phyloP scores from a whole-genome alignment of 1,140 invertebrate species.

The Zaprionus nigranus region DNA sequence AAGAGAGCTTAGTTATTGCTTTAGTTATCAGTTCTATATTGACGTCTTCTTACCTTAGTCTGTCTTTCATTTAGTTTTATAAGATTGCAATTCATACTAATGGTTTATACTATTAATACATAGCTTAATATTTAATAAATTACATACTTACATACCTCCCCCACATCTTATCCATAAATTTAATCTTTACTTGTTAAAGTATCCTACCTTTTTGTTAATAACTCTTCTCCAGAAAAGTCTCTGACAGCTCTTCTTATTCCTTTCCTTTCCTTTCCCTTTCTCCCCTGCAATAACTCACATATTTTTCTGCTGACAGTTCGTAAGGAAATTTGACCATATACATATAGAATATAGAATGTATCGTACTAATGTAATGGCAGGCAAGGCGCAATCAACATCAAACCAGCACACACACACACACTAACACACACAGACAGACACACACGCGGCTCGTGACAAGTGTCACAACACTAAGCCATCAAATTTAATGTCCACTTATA shows the following conservation, averaged over 20 bases:
- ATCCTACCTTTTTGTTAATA: neutral
- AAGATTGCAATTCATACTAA: neutral
- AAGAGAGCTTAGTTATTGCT: no score
- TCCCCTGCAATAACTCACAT: neutral
- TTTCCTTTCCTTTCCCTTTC: neutral
- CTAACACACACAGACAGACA: neutral
- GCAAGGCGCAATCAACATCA: slow-evolving; percentile 46
- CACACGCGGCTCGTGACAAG: slow-evolving; percentile 57
- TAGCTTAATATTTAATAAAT: neutral
- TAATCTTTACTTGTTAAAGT: neutral
- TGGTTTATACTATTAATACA: neutral
- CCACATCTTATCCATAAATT: neutral
- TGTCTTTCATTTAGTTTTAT: neutral
- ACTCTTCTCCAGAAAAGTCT: neutral
- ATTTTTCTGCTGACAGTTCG: slow-evolving; percentile 10
- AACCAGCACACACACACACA: slow-evolving; percentile 1
- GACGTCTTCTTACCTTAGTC: neutral
- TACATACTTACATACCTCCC: no score
- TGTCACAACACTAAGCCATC: slow-evolving; percentile 65
- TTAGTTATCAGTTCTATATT: no score
- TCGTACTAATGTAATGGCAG: slow-evolving; percentile 44
- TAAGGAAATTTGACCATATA: neutral
- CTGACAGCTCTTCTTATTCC: neutral
- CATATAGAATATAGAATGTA: slow-evolving; percentile 28
- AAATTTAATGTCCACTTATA: slow-evolving; percentile 64